Conservation (phyloP, 2,797 vertebrate species). For the Atherinosoma microstoma region DNA sequence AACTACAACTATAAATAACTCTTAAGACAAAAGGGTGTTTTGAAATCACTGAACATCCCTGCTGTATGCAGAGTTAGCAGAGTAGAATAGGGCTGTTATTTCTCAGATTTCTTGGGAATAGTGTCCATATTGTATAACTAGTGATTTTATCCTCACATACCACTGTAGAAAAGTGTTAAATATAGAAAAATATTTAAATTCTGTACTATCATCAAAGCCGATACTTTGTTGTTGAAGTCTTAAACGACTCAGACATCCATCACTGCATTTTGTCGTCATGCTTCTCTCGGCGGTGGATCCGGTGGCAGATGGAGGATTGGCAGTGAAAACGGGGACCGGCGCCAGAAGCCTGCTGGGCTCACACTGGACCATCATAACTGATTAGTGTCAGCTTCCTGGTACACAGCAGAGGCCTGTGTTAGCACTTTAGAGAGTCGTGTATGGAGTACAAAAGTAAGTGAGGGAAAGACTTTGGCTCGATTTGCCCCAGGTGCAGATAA, state of each 20-base stretch:
- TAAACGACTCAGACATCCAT: background rate
- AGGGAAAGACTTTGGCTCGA: background rate
- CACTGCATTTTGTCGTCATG: background rate
- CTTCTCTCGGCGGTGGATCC: slow-evolving; percentile 58
- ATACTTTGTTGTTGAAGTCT: background rate
- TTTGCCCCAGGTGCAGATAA: background rate
- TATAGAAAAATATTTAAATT: background rate
- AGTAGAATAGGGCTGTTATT: too few relatives aligned
- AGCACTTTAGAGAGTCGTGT: slow-evolving; percentile 42
- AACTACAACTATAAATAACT: background rate
- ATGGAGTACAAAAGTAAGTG: slow-evolving; percentile 23
- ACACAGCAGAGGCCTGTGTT: slow-evolving; percentile 68
- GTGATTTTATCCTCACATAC: too few relatives aligned
- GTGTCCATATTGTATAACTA: too few relatives aligned
- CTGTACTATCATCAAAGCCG: background rate
- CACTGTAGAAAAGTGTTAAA: too few relatives aligned
- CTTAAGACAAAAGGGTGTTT: too few relatives aligned
- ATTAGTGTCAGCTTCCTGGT: slow-evolving; percentile 58
- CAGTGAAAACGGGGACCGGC: slow-evolving; percentile 7
- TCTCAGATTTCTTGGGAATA: too few relatives aligned
- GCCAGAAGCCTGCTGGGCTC: slow-evolving; percentile 74
- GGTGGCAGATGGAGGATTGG: slow-evolving; percentile 79
- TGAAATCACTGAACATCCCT: too few relatives aligned
- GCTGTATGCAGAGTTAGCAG: too few relatives aligned
- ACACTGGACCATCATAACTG: slow-evolving; percentile 57